These are phyloP conservation scores for Pterobdella sp. DNA, from an alignment of 2,888 invertebrate genomes.

Conservation along the genomic window DNA sequence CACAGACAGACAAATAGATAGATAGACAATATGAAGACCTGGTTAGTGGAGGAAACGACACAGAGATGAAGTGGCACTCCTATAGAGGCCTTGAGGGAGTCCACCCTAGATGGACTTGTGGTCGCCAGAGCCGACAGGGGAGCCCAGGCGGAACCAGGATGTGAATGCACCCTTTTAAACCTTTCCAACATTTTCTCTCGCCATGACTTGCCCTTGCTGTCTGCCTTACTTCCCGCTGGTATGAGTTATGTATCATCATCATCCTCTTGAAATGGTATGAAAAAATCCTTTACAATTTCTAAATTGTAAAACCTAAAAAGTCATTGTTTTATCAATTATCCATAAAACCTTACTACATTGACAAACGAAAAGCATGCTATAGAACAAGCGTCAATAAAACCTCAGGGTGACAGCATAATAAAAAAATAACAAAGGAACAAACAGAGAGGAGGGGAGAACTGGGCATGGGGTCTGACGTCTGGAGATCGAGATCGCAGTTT, in stretches of 20 bases:
- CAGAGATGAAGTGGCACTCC: conserved; percentile 79
- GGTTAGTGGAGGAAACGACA: conserved; percentile 57
- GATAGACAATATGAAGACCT: conserved; percentile 40
- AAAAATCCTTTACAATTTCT: too few species aligned
- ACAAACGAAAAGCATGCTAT: too few species aligned
- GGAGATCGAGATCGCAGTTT: conserved; percentile 21
- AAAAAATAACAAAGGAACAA: background rate
- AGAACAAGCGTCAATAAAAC: too few species aligned
- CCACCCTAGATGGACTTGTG: conserved; percentile 12
- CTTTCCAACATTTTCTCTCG: conserved; percentile 68
- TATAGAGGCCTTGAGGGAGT: conserved; percentile 53
- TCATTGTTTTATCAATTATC: too few species aligned
- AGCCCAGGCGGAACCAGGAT: conserved; percentile 15
- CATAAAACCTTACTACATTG: too few species aligned
- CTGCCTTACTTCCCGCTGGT: background rate
- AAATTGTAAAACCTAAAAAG: too few species aligned
- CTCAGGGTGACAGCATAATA: too few species aligned
- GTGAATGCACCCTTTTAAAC: conserved; percentile 52
- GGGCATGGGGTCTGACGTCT: background rate
- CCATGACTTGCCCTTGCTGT: conserved; percentile 67
- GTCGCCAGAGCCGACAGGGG: background rate
- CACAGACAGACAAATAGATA: too few species aligned
- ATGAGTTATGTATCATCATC: too few species aligned
- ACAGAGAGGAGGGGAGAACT: background rate
- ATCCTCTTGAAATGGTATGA: too few species aligned